Evolutionary conservation across 2,888 invertebrate species (phyloP).

Genomic region (Diaphora mendica): DNA sequence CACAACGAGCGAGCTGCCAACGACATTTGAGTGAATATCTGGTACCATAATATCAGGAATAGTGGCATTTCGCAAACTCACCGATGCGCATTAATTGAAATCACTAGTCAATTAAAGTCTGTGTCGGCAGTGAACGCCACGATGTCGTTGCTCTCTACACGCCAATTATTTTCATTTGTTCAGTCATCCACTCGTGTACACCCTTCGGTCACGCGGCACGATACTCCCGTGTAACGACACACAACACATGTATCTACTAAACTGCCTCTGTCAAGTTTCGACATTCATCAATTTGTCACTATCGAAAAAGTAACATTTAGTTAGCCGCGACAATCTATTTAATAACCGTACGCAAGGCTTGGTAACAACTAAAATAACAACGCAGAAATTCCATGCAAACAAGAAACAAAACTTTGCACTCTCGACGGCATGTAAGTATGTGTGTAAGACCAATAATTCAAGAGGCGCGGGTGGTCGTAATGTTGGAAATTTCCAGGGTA

Average conservation of each 20-base stretch:
- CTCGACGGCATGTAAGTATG: conserved; percentile 75
- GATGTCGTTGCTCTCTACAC: conserved; percentile 66
- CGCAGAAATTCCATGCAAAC: conserved; percentile 71
- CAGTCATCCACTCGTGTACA: conserved; percentile 64
- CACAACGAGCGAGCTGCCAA: conserved; percentile 79
- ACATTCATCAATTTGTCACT: conserved; percentile 31
- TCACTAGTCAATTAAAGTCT: conserved; percentile 80
- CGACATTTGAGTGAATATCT: conserved; percentile 83
- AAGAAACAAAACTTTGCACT: conserved; percentile 81
- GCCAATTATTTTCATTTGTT: conserved; percentile 80
- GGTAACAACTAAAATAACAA: conserved; percentile 60
- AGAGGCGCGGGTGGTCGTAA: conserved; percentile 79
- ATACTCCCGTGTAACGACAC: conserved; percentile 38
- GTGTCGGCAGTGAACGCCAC: conserved; percentile 63
- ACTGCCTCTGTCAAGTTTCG: conserved; percentile 28
- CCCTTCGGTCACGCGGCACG: conserved; percentile 54
- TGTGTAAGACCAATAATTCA: conserved; percentile 82
- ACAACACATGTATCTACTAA: conserved; percentile 36
- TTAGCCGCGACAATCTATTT: conserved; percentile 35
- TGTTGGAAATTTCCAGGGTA: conserved; percentile 77
- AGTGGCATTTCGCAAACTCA: conserved; percentile 73
- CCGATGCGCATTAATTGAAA: conserved; percentile 80
- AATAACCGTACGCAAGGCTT: conserved; percentile 41
- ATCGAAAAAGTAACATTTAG: conserved; percentile 27
- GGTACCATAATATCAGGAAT: conserved; percentile 71